Base-by-base conservation (phyloP, 2,888 invertebrate species). In the Thalpophila matura region DNA sequence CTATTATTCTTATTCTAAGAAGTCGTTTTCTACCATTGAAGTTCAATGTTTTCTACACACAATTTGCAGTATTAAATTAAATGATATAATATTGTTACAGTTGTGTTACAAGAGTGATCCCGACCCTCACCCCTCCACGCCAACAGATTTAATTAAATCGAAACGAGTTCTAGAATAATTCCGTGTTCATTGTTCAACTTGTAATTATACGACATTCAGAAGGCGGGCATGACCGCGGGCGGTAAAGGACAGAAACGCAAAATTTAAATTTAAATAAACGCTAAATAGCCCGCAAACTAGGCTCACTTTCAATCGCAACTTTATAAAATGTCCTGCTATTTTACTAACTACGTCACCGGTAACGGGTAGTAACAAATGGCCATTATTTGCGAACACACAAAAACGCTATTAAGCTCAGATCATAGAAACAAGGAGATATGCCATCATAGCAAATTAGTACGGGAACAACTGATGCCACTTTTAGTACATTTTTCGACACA, bases 251-350 rank as follows among this genome's bases (percentile, higher is more conserved):
- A 27, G 20, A 49, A 51, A 49, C 31, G 50, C 35, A 6, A 53
- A 49, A 73, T 53, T 72, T 18, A 43, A 72, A 73, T 73, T 53
- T 54, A 74, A 66, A 66, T 73, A 73, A 67, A 51, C 40, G 50
- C 37, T 37, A 29, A 33, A 37, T 45, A 35, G 45, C 37, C 51
- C 35, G 43, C 45, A 43, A 45, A 47, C 31, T 46, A 40, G 43
- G 46, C 35, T 50, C 27, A 10, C 26, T 37, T 74, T 55, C 51
- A 55, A 60, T 68, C 40, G 46, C 20, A 55, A 60, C 47, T 55
- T 59, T 38, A 22, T 29, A 3, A 51, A 61, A 49, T 55, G 26
- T 33, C 7, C 37, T 18, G 45, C 27, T 31, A 27, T 54, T 55
- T 33, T 26, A 45, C 45, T 40, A 49, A 49, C 42, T 38, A 43